Evolutionary conservation across 2,888 invertebrate species (phyloP).

Genomic region (Eumerus sabulonum): DNA sequence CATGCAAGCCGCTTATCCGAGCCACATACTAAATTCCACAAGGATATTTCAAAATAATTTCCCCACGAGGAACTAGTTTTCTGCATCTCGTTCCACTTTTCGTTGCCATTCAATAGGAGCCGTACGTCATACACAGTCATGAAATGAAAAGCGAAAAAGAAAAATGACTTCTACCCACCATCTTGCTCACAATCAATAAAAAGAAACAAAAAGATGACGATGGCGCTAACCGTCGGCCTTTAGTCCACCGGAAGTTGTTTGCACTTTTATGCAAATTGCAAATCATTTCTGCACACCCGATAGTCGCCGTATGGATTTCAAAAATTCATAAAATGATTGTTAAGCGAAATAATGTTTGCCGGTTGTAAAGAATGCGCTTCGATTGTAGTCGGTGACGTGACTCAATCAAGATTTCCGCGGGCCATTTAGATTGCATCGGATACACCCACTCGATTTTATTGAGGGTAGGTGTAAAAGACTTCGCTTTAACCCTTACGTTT

Average conservation of each 20-base stretch:
- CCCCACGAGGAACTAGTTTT: neutral
- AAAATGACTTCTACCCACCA: constrained; percentile 1
- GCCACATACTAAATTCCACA: no score
- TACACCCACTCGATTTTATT: constrained; percentile 49
- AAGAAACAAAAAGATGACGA: neutral
- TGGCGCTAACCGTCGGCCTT: constrained; percentile 1
- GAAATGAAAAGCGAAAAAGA: constrained; percentile 1
- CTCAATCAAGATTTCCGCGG: constrained; percentile 54
- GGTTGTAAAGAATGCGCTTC: constrained; percentile 54
- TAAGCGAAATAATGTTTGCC: constrained; percentile 50
- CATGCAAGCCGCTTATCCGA: no score
- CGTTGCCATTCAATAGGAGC: no score
- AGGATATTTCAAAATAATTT: neutral
- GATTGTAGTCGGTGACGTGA: constrained; percentile 48
- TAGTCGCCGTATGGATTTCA: constrained; percentile 36
- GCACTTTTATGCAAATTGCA: constrained; percentile 63
- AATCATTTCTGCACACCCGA: constrained; percentile 45
- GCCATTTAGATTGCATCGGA: constrained; percentile 64
- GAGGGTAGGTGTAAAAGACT: constrained; percentile 46
- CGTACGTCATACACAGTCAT: no score
- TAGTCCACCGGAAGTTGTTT: constrained; percentile 46
- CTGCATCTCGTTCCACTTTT: no score
- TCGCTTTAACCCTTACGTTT: constrained; percentile 17
- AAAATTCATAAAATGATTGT: constrained; percentile 39
- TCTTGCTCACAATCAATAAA: neutral